Evolutionary conservation across 1,140 invertebrate species (phyloP).

Genomic region (Dendrolimus kikuchii): DNA sequence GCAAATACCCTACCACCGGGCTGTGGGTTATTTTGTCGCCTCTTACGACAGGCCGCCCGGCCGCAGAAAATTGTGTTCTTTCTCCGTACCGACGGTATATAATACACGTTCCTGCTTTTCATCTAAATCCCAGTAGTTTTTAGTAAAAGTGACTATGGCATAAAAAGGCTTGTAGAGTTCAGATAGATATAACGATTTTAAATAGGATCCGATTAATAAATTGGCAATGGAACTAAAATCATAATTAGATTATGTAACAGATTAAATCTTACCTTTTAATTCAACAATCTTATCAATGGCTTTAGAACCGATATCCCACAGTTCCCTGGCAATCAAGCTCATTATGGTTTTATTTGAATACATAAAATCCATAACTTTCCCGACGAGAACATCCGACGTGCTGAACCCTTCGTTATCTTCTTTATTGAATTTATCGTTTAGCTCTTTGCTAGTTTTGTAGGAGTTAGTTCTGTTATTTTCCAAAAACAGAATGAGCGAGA

Average conservation of each 20-base stretch:
- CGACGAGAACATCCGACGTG: conserved; percentile 38
- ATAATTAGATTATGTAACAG: conserved; percentile 3
- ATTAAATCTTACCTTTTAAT: conserved; percentile 37
- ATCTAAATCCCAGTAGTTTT: too few relatives aligned
- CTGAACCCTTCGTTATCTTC: conserved; percentile 30
- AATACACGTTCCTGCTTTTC: too few relatives aligned
- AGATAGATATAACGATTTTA: too few relatives aligned
- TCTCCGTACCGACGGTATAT: too few relatives aligned
- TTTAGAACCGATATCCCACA: conserved; percentile 50
- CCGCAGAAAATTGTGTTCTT: too few relatives aligned
- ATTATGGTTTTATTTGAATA: conserved; percentile 53
- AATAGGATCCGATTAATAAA: too few relatives aligned
- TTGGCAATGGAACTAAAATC: neutral
- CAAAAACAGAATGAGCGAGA: neutral
- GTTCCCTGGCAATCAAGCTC: conserved; percentile 44
- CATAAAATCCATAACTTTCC: conserved; percentile 52
- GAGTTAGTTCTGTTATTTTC: conserved; percentile 12
- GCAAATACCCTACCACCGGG: too few relatives aligned
- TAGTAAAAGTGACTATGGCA: too few relatives aligned
- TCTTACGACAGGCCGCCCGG: too few relatives aligned
- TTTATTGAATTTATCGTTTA: conserved; percentile 32
- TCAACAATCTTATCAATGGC: conserved; percentile 50
- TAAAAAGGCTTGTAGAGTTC: too few relatives aligned
- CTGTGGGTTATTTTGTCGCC: too few relatives aligned
- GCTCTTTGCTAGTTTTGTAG: conserved; percentile 33